Evolutionary conservation across 2,113 vertebrate genomes (phyloP).

Genomic region (Callipepla squamata): DNA sequence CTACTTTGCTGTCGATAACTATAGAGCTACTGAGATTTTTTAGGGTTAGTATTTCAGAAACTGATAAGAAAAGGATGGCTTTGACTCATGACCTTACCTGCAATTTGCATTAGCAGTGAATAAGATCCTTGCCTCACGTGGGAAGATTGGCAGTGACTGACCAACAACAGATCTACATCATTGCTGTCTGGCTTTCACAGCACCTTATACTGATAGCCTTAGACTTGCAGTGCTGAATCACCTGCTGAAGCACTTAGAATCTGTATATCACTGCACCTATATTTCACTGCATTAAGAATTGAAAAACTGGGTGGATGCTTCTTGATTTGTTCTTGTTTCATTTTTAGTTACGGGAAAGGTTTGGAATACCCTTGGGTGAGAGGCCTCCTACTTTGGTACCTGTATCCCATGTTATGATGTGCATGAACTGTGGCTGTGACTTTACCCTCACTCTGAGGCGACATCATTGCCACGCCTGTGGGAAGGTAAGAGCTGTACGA

Average conservation of each 20-base stretch:
- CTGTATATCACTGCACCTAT: neutral
- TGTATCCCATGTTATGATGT: constrained; percentile 93
- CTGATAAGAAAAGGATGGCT: neutral
- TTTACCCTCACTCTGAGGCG: constrained; percentile 92
- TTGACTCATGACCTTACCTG: neutral
- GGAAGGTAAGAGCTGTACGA: constrained; percentile 84
- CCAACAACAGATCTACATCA: neutral
- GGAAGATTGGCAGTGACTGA: neutral
- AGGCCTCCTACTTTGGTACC: constrained; percentile 91
- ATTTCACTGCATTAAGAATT: neutral
- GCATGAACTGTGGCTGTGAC: constrained; percentile 96
- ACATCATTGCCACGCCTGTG: constrained; percentile 95
- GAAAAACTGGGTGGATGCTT: neutral
- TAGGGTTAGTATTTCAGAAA: neutral
- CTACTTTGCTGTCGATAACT: neutral
- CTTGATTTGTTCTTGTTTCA: constrained; percentile 19
- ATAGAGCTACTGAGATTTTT: neutral
- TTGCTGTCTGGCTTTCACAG: neutral
- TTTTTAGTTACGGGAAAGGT: constrained; percentile 84
- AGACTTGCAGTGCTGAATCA: neutral
- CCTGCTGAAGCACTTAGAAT: neutral
- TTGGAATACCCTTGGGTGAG: constrained; percentile 88
- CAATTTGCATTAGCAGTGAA: neutral
- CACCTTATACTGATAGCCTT: neutral
- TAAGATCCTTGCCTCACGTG: neutral